A percentile compares a stretch with the other conserved stretches of the same genome.
Evolutionary conservation across 2,797 vertebrate species (phyloP).

Genomic region (Eospalax fontanierii): DNA sequence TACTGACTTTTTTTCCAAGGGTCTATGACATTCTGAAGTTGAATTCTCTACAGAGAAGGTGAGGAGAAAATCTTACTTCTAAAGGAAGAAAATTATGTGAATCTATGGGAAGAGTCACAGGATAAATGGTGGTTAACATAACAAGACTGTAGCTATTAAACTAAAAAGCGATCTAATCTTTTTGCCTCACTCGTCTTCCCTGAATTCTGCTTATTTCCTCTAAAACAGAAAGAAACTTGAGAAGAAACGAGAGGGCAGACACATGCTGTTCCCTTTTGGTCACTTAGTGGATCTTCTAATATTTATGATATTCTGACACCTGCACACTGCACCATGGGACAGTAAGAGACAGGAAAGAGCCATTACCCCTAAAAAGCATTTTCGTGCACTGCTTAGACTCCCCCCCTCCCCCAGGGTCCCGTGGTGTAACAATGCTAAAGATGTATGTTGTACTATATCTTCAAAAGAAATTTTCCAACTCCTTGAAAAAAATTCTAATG

Average conservation of each 20-base stretch:
- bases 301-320: background rate
- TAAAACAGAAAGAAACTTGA: background rate
- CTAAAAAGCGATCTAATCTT: background rate
- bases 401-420: background rate
- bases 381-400: background rate
- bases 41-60: background rate
- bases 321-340: background rate
- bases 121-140: background rate
- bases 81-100: slow-evolving; percentile 39
- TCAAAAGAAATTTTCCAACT: slow-evolving; percentile 39
- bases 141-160: slow-evolving; percentile 36
- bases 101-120: background rate
- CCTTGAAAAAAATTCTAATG: background rate
- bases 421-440: background rate
- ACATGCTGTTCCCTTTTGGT: background rate
- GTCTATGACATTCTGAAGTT: slow-evolving; percentile 1
- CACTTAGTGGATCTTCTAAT: background rate
- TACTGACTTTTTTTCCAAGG: background rate
- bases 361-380: background rate
- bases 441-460: background rate
- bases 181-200: background rate
- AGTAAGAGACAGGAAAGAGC: background rate
- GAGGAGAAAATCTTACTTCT: background rate
- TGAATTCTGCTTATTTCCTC: slow-evolving; percentile 10
- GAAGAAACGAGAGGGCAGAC: background rate